phyloP scores from a whole-genome alignment of 2,797 vertebrate genomes.

The Anisognathus igniventris region DNA sequence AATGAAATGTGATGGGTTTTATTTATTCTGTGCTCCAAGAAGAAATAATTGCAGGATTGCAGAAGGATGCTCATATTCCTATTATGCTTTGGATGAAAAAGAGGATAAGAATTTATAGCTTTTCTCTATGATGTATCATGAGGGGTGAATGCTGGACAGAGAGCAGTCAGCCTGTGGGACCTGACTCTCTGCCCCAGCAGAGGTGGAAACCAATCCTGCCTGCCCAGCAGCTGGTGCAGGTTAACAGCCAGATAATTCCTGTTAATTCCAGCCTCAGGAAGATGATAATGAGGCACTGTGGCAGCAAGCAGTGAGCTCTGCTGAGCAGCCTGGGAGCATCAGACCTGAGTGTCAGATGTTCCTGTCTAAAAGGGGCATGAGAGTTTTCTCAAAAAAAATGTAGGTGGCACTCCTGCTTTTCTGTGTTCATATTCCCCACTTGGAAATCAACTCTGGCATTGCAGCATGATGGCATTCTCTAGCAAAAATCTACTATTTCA shows the following conservation, averaged over 20 bases:
- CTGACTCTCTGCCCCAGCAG: background rate
- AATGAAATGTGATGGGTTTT: background rate
- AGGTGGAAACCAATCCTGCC: background rate
- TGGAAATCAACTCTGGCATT: background rate
- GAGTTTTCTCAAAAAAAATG: background rate
- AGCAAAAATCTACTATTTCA: background rate
- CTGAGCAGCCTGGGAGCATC: background rate
- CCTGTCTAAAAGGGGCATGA: background rate
- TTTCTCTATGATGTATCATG: fast-evolving
- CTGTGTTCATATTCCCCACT: background rate
- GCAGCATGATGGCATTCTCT: background rate
- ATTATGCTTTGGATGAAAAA: background rate
- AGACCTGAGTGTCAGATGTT: background rate
- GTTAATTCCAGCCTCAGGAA: background rate
- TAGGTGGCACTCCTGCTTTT: background rate
- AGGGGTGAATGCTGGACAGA: background rate
- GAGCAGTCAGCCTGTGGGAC: background rate
- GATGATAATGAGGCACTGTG: fast-evolving
- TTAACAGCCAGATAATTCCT: background rate
- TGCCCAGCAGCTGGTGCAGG: background rate
- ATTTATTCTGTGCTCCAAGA: background rate
- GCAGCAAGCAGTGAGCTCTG: fast-evolving
- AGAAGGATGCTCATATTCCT: background rate
- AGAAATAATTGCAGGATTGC: background rate
- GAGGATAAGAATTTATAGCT: background rate